phyloP scores from a whole-genome alignment of 2,797 vertebrate species.

The Leuciscus waleckii region DNA sequence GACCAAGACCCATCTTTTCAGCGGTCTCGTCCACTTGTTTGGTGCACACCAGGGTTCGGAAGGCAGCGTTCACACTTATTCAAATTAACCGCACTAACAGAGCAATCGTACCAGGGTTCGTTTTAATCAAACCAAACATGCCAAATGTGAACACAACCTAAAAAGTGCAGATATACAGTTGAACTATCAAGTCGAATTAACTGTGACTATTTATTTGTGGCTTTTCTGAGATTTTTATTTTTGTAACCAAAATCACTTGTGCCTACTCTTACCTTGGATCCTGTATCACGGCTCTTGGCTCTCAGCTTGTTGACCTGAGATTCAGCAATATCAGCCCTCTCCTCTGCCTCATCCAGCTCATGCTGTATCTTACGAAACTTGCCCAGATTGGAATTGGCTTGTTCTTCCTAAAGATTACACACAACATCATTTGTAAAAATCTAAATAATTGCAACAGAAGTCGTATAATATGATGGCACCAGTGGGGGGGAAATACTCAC shows the following conservation, averaged over 20 bases:
- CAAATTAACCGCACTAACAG: no score
- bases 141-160: no score
- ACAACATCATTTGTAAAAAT: not conserved
- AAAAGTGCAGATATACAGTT: not conserved
- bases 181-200: not conserved
- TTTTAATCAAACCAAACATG: no score
- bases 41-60: no score
- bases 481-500: constrained; percentile 46
- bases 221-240: not conserved
- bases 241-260: not conserved
- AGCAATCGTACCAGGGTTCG: no score
- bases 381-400: constrained; percentile 83
- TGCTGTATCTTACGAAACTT: constrained; percentile 90
- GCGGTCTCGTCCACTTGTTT: no score
- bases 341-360: constrained; percentile 82
- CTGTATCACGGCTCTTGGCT: constrained; percentile 78
- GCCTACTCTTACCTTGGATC: constrained; percentile 71
- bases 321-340: constrained; percentile 81
- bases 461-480: not conserved
- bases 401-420: constrained; percentile 77
- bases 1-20: no score
- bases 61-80: no score
- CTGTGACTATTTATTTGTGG: not conserved
- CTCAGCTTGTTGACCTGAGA: constrained; percentile 82
- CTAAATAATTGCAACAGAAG: not conserved